Percentiles rank a stretch among this genome's conserved stretches.
phyloP scores from a whole-genome alignment of 2,888 invertebrate genomes.

The Dryobota labecula region DNA sequence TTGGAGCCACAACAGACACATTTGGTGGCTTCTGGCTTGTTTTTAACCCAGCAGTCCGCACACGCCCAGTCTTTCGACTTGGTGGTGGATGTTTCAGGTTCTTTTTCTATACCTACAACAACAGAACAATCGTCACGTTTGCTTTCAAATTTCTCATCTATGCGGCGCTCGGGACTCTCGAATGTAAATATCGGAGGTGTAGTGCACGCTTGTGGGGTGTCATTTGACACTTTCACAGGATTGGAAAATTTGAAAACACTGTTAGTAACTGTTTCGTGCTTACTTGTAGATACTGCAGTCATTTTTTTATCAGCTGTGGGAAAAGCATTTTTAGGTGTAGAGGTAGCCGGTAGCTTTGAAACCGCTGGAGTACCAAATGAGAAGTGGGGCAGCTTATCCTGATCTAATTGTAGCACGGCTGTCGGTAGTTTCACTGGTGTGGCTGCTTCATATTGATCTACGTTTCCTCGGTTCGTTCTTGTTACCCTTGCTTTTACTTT shows the following conservation, averaged over 20 bases:
- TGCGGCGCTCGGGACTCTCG: conserved; percentile 74
- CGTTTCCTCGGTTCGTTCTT: conserved; percentile 69
- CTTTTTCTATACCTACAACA: conserved; percentile 65
- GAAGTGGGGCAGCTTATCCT: conserved; percentile 80
- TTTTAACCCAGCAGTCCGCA: conserved; percentile 74
- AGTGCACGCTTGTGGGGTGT: conserved; percentile 51
- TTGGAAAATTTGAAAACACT: conserved; percentile 76
- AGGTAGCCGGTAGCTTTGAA: conserved; percentile 37
- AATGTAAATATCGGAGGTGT: conserved; percentile 73
- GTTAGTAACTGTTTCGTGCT: conserved; percentile 62
- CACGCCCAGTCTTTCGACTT: conserved; percentile 73
- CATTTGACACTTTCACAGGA: conserved; percentile 74
- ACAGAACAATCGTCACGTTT: conserved; percentile 59
- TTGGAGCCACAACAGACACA: conserved; percentile 78
- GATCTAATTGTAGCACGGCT: conserved; percentile 77
- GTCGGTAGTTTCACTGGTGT: conserved; percentile 76
- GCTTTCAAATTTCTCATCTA: conserved; percentile 64
- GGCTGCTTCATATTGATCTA: conserved; percentile 57
- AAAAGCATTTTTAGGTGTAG: conserved; percentile 52
- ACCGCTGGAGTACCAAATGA: conserved; percentile 66
- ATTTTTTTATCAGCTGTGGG: conserved; percentile 33
- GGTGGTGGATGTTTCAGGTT: conserved; percentile 44
- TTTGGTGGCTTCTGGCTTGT: conserved; percentile 70
- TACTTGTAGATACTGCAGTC: conserved; percentile 56
- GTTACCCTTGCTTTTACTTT: conserved; percentile 79